Base-by-base conservation (phyloP, 2,797 vertebrate species). In the Microctenopoma lineatum region DNA sequence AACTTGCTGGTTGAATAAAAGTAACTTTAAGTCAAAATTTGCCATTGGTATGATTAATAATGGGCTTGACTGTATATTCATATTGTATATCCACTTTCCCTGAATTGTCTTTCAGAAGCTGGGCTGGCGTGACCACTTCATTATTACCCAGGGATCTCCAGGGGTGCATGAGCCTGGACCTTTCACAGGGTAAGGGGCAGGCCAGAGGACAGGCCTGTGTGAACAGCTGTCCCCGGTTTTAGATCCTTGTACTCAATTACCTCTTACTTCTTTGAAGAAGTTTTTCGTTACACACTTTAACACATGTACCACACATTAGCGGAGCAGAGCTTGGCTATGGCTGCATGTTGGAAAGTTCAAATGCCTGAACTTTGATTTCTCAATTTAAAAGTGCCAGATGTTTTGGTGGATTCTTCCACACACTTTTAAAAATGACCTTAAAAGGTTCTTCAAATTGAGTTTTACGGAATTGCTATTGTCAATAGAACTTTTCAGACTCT, bases 181-280 rank as follows among this genome's bases (percentile, higher is more conserved):
- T 87, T 45, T 90, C 83, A 81, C 75, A 38, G 72, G 78, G 77
- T 86, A 86, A 83, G 83, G 66, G 78, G 73, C 69, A 73, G 77
- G 81, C 86, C 59, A 83, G 67, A 82, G 87, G 81, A 87, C 87
- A 83, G 81, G 86, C 86, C 88, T 90, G 88, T 89, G 85, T 92
- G 89, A 93, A 92, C 91, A 93, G 92, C 92, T 93, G 93, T 89
- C 84, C 89, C 89, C 90, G 92, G 92, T 93, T 92, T 91, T 91
- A 92, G 89, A 87, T 81, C 81, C 52, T 84, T 78, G 58, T 80
- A 91, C 90, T 93, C 87, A 76, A 91, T 94, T 93, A 93, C 89
- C 84, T 90, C 84, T 80, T 83, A 71, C 72, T 8, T 73, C 91
- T 90, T 91, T 92, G 92, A 93, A 93, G 90, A 90, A 87, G 84